Percentiles rank a stretch among this genome's conserved stretches.
These are phyloP conservation scores for Rotaria socialis DNA, from an alignment of 2,888 invertebrate species.

Conservation along the genomic window DNA sequence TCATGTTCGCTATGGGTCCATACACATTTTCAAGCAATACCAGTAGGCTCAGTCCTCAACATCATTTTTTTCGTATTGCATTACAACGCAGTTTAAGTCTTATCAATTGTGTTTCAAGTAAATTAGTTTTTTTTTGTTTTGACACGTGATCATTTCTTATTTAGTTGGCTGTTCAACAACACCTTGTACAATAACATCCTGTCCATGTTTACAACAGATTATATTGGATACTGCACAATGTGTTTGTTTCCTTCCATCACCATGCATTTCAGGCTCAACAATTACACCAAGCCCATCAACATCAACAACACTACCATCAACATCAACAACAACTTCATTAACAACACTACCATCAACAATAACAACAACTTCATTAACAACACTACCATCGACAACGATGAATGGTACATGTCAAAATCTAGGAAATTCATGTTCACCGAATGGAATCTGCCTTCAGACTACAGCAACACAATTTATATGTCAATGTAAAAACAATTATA, in stretches of 20 bases:
- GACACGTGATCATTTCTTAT: neutral
- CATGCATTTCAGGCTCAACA: conserved; percentile 4
- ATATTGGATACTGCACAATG: neutral
- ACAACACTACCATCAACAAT: neutral
- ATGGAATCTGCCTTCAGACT: neutral
- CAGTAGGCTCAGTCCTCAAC: neutral
- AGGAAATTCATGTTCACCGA: neutral
- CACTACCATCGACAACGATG: neutral
- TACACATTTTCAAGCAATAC: neutral
- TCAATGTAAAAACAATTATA: neutral
- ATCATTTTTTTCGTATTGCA: neutral
- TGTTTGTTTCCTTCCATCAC: conserved; percentile 12
- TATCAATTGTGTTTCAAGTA: neutral
- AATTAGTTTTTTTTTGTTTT: neutral
- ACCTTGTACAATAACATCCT: neutral
- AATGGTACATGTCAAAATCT: neutral
- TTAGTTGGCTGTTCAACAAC: neutral
- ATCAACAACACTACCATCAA: too few species aligned
- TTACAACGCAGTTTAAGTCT: neutral
- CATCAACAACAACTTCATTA: neutral
- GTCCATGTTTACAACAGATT: conserved; percentile 29
- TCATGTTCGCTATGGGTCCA: neutral
- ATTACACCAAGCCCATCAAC: neutral
- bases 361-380: neutral
- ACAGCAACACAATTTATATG: neutral